Evolutionary conservation across 2,113 vertebrate species (phyloP), one percentile per base, ranked within the genome.

Genomic region (Notiomystis cincta): DNA sequence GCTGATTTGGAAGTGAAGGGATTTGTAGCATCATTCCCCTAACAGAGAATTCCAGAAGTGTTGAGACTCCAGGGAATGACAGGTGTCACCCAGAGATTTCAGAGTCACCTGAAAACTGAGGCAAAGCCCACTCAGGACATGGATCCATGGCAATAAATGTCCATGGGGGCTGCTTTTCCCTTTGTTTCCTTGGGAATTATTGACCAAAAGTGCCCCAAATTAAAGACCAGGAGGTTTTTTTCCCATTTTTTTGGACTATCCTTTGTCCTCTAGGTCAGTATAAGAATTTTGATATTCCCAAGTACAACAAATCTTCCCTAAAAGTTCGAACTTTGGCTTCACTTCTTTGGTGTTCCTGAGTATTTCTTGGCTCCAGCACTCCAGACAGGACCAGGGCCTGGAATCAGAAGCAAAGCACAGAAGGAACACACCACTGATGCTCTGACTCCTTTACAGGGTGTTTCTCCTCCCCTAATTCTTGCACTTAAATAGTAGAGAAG

Each of bases 91-190:
- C 58, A 44, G 45, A 21, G 17, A 20, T 38, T 69, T 42, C 40
- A 30, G 51, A 33, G 42, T 28, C 71, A 11, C 23, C 38, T 11
- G 10, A 3, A 7, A 35, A 15, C 0, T 0, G 9, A 42, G 37
- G 17, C 54, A 58, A n/a, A 62, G 82, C 67, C 31, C 35, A 3
- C 69, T 21, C 58, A 53, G 51, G 64, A 30, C n/a, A 27, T 0
- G 7, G 33, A 76, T 35, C 66, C 15, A 4, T 13, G 6, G 16
- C 81, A 61, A 4, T 3, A 0, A 12, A 30, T 3, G 44, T 4
- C 11, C 31, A 21, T 4, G 5, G 6, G 6, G 7, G 37, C 11
- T 71, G 22, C 13, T 69, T 54, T 31, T 20, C 23, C 53, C 23
- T 28, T 33, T 16, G 3, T 22, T 85, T 60, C 6, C 60, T 37